These are phyloP conservation scores for Dione juno DNA, from an alignment of 2,888 invertebrate genomes.

Conservation along the genomic window DNA sequence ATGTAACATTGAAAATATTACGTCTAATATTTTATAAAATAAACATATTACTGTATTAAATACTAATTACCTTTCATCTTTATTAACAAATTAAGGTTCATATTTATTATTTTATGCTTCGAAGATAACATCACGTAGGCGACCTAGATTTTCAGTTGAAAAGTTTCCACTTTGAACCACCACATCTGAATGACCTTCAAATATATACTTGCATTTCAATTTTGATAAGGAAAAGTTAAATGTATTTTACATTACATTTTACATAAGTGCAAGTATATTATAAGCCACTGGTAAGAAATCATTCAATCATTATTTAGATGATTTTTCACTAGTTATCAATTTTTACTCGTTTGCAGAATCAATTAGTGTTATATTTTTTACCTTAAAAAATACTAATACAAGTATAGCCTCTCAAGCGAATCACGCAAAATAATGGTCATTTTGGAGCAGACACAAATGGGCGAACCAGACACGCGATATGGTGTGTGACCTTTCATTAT, in stretches of 20 bases:
- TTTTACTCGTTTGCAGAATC: neutral
- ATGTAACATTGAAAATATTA: too few relatives aligned
- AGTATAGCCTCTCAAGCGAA: constrained; percentile 40
- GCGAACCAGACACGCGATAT: constrained; percentile 51
- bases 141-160: constrained; percentile 24
- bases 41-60: neutral
- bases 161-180: constrained; percentile 15
- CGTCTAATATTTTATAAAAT: too few relatives aligned
- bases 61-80: neutral
- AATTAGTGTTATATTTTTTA: constrained; percentile 8
- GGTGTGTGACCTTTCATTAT: constrained; percentile 31
- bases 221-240: constrained; percentile 1
- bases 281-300: neutral
- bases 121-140: constrained; percentile 15
- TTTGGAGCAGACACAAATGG: constrained; percentile 46
- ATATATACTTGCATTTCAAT: constrained; percentile 11
- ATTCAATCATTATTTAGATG: too few relatives aligned
- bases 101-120: constrained; percentile 19
- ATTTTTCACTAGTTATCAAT: neutral
- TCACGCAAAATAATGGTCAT: constrained; percentile 43
- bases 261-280: neutral
- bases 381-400: constrained; percentile 18
- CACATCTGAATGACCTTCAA: constrained; percentile 22
- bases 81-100: neutral
- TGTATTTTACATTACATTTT: neutral